Base-by-base conservation (phyloP, 2,797 vertebrate species). In the Scleropages formosus region DNA sequence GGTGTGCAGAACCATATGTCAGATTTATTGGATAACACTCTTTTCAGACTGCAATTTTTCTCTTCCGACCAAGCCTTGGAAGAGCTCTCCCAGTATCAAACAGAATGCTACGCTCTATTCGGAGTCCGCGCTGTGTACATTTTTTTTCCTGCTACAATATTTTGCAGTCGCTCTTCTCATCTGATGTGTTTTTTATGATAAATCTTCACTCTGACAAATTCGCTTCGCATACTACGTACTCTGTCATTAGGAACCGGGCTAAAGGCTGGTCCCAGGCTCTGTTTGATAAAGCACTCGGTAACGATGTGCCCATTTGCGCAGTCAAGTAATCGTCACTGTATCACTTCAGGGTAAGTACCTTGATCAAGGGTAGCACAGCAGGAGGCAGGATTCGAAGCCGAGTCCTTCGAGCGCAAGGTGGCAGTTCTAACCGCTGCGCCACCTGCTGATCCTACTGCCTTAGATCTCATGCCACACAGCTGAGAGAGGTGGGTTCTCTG, bases 11-110 rank as follows among this genome's bases (percentile, higher is more conserved):
- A 72, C 80, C 77, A 75, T 84, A 76, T 80, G 79, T 82, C 51
- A 81, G 78, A 71, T 75, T 83, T 78, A 80, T 78, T 74, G 75
- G 82, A 79, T 18, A 56, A 56, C 53, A 56, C 18, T 12, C 53
- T 12, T 12, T 66, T 72, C 80, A 74, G 78, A 78, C 44, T 62
- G 80, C 47, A 26, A 68, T 27, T 9, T 76, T 67, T 75, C 31
- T 79, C 72, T 79, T 73, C 56, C 72, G 58, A 0, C 4, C 65
- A 73, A 65, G 47, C 65, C 24, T 51, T 27, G 10, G 44, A n/a
- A n/a, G n/a, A 69, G 66, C 49, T 72, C 56, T 59, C 10, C 27
- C 75, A 68, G 76, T 62, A 67, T 66, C 64, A 83, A 82, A 81
- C 60, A 73, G 76, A 24, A 72, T 80, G 66, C 74, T 59, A 22